Conservation (phyloP, 2,888 invertebrate genomes). For the Athrips mouffetella region DNA sequence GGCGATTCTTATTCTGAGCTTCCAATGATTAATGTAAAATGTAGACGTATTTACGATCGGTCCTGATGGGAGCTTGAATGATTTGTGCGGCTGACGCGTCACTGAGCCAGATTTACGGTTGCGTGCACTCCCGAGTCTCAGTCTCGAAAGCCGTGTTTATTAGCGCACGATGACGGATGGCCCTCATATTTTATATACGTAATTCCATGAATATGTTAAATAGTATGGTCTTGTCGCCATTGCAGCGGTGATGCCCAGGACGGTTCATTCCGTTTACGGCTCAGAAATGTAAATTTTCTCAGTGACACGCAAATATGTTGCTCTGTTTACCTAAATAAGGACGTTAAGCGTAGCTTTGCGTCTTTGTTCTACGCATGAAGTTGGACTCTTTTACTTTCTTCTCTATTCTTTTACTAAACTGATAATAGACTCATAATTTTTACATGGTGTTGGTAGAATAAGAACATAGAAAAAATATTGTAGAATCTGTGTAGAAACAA, state of each 20-base stretch:
- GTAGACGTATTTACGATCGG: slow-evolving; percentile 64
- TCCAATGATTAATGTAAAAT: slow-evolving; percentile 67
- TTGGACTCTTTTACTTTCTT: too few relatives aligned
- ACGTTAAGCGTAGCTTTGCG: background rate
- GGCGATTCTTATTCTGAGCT: slow-evolving; percentile 61
- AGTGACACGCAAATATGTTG: slow-evolving; percentile 6
- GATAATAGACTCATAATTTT: too few relatives aligned
- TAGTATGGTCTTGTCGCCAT: slow-evolving; percentile 16
- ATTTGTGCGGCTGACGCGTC: slow-evolving; percentile 63
- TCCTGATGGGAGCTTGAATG: slow-evolving; percentile 64
- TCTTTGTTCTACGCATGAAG: too few relatives aligned
- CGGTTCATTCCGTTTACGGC: background rate
- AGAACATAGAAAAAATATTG: too few relatives aligned
- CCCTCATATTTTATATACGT: slow-evolving; percentile 47
- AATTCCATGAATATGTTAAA: slow-evolving; percentile 50
- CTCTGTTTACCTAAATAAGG: background rate
- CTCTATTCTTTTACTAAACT: too few relatives aligned
- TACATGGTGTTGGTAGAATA: too few relatives aligned
- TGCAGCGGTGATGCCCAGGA: background rate
- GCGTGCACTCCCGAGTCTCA: slow-evolving; percentile 42
- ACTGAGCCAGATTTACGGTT: slow-evolving; percentile 63
- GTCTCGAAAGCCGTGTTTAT: slow-evolving; percentile 40
- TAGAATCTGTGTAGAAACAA: too few relatives aligned
- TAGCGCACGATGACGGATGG: slow-evolving; percentile 51
- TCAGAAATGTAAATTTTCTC: slow-evolving; percentile 1